Evolutionary conservation across 37 sponge, comb jelly and placozoan species (phyloP).

Genomic region (Eunapius fragilis): DNA sequence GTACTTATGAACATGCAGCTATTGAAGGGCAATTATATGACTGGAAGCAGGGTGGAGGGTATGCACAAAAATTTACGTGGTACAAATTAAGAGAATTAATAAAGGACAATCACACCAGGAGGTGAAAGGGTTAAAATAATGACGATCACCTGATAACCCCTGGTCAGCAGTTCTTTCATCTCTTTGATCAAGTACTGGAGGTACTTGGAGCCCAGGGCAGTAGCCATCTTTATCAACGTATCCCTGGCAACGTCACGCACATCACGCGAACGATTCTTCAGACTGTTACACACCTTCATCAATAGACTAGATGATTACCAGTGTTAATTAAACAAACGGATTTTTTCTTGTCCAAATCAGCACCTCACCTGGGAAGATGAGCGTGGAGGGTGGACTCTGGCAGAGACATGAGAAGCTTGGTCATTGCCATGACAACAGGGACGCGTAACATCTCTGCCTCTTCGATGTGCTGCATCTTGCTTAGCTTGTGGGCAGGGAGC

Average conservation of each 20-base stretch:
- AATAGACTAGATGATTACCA: conserved; percentile 56
- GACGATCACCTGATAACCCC: conserved; percentile 83
- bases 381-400: conserved; percentile 64
- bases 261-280: conserved; percentile 74
- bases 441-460: conserved; percentile 62
- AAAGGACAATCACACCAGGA: neutral
- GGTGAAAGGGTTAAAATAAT: neutral
- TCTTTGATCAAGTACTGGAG: conserved; percentile 76
- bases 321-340: neutral
- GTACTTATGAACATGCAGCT: neutral
- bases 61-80: neutral
- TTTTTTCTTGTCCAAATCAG: neutral
- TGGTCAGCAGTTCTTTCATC: conserved; percentile 76
- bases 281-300: conserved; percentile 75
- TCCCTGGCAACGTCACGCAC: conserved; percentile 72
- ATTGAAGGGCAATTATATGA: too few relatives aligned
- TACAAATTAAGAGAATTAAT: neutral
- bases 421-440: conserved; percentile 88
- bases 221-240: conserved; percentile 83
- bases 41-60: too few relatives aligned
- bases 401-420: conserved; percentile 77
- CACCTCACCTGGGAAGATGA: conserved; percentile 77
- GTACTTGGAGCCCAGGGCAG: conserved; percentile 71
- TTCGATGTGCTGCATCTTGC: conserved; percentile 21
- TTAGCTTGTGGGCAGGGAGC: conserved; percentile 28